Conservation (phyloP, 1,140 invertebrate species). For the Pemphigus obesinymphae region DNA sequence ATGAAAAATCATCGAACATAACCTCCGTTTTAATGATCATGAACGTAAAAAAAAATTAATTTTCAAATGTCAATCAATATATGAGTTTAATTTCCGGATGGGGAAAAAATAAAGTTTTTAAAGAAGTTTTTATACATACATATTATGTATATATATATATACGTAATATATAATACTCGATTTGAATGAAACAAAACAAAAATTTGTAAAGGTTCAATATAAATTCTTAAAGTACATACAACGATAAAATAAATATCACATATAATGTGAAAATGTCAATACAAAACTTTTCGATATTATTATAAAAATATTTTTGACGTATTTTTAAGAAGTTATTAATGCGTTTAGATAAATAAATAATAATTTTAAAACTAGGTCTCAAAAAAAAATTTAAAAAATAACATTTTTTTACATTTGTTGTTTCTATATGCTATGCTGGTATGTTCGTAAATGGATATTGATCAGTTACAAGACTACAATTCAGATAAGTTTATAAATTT, state of each 20-base stretch:
- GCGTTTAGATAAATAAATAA: too few species aligned
- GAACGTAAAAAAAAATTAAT: background rate
- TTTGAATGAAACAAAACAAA: background rate
- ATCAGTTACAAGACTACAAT: too few species aligned
- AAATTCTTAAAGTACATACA: slow-evolving; percentile 15
- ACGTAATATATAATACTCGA: background rate
- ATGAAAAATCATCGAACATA: slow-evolving; percentile 12
- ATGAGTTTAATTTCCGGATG: slow-evolving; percentile 22
- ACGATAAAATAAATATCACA: background rate
- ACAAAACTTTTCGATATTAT: slow-evolving; percentile 24
- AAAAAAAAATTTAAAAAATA: too few species aligned
- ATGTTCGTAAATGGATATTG: too few species aligned
- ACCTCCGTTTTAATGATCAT: slow-evolving; percentile 4
- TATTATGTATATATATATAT: background rate
- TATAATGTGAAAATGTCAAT: slow-evolving; percentile 22
- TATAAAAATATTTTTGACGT: slow-evolving; percentile 18
- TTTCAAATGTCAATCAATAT: slow-evolving; percentile 34
- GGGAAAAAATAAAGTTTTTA: background rate
- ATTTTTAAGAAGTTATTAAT: background rate
- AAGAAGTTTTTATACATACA: background rate
- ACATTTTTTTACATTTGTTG: too few species aligned
- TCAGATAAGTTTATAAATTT: background rate
- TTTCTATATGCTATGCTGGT: too few species aligned
- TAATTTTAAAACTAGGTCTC: too few species aligned
- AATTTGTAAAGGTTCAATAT: slow-evolving; percentile 23